These are phyloP conservation scores for Astyanax mexicanus DNA, from an alignment of 2,797 vertebrate genomes.

Conservation along the genomic window DNA sequence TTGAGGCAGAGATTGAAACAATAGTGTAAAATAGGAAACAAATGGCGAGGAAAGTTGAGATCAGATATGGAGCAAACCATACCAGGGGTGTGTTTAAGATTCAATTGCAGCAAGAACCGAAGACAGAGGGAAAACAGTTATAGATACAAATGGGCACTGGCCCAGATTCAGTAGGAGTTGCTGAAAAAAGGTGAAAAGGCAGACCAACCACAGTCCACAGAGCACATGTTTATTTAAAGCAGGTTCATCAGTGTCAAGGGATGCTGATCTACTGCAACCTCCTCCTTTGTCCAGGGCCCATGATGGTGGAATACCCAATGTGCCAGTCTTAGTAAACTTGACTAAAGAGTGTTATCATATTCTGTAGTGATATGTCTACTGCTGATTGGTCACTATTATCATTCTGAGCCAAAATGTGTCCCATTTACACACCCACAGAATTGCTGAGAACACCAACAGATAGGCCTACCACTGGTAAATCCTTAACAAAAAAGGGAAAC, in stretches of 20 bases:
- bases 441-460: too few relatives aligned
- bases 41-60: not conserved
- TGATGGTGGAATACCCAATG: not conserved
- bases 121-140: not conserved
- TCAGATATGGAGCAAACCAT: not conserved
- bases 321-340: not conserved
- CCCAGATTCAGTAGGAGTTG: not conserved
- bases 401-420: too few relatives aligned
- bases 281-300: not conserved
- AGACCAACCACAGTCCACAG: too few relatives aligned
- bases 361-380: not conserved
- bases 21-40: not conserved
- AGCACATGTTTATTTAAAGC: too few relatives aligned
- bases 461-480: too few relatives aligned
- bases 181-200: not conserved
- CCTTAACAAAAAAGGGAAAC: too few relatives aligned
- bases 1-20: not conserved
- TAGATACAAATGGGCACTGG: not conserved
- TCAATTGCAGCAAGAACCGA: not conserved
- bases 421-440: too few relatives aligned
- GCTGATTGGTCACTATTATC: too few relatives aligned
- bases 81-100: not conserved
- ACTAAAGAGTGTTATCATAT: not conserved
- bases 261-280: not conserved
- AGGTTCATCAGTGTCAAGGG: not conserved